Evolutionary conservation across 2,888 invertebrate genomes (phyloP).

Genomic region (Ernsta delagoae): DNA sequence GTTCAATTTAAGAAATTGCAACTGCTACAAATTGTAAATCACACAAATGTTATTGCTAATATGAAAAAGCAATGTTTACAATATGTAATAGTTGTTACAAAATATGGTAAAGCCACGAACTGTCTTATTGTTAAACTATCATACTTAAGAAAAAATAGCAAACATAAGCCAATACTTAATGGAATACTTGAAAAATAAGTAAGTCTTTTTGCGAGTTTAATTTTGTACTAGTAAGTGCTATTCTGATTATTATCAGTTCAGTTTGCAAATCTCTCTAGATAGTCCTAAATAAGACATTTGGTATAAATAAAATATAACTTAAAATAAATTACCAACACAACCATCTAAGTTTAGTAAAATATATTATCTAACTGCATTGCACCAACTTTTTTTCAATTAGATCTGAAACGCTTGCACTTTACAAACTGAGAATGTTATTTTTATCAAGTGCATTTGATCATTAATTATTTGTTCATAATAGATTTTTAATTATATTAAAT

Average conservation of each 20-base stretch:
- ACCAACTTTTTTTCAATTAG: slow-evolving; percentile 52
- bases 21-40: slow-evolving; percentile 53
- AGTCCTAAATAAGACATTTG: slow-evolving; percentile 52
- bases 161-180: slow-evolving; percentile 16
- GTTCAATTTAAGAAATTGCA: slow-evolving; percentile 51
- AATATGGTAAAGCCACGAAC: slow-evolving; percentile 37
- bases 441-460: slow-evolving; percentile 37
- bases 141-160: slow-evolving; percentile 10
- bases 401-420: background rate
- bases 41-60: background rate
- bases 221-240: slow-evolving; percentile 37
- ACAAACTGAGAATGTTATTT: slow-evolving; percentile 35
- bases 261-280: slow-evolving; percentile 42
- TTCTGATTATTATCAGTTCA: slow-evolving; percentile 12
- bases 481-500: too few species aligned
- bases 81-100: slow-evolving; percentile 24
- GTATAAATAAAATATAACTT: slow-evolving; percentile 79
- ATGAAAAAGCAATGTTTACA: slow-evolving; percentile 27
- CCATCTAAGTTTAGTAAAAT: slow-evolving; percentile 65
- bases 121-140: slow-evolving; percentile 32
- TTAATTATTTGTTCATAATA: slow-evolving; percentile 4
- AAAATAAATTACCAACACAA: slow-evolving; percentile 84
- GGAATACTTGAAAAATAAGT: slow-evolving; percentile 26
- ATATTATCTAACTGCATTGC: slow-evolving; percentile 62
- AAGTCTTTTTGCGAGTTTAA: slow-evolving; percentile 32